Evolutionary conservation across 2,888 invertebrate species (phyloP).

Genomic region (Rapana venosa): DNA sequence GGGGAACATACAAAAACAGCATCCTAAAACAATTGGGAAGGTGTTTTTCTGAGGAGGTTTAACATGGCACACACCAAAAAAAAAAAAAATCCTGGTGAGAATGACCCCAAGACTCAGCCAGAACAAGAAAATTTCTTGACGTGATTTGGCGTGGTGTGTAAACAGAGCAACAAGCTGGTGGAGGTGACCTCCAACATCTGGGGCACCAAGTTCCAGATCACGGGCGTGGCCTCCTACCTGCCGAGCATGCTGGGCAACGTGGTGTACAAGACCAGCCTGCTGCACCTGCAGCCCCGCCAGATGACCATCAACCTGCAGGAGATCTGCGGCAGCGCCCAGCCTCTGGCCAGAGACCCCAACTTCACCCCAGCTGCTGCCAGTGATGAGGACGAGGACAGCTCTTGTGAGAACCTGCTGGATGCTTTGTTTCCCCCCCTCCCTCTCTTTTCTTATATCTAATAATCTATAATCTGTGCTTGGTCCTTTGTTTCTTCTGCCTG

Average conservation of each 20-base stretch:
- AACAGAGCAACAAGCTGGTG: constrained; percentile 82
- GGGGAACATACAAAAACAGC: too few relatives aligned
- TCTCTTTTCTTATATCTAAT: too few relatives aligned
- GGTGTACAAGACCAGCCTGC: constrained; percentile 96
- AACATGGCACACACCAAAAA: too few relatives aligned
- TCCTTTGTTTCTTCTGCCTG: too few relatives aligned
- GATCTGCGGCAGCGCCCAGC: constrained; percentile 78
- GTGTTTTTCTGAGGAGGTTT: too few relatives aligned
- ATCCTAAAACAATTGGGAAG: too few relatives aligned
- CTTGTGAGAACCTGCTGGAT: not conserved
- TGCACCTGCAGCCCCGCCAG: constrained; percentile 98
- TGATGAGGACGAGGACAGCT: constrained; percentile 87
- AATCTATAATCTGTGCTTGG: too few relatives aligned
- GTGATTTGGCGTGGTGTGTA: too few relatives aligned
- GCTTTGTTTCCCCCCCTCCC: too few relatives aligned
- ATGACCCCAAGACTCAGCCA: too few relatives aligned
- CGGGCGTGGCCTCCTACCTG: constrained; percentile 89
- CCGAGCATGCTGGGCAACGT: constrained; percentile 93
- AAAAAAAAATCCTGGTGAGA: too few relatives aligned
- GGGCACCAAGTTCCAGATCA: constrained; percentile 99
- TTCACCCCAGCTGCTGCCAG: constrained; percentile 93
- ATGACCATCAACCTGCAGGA: constrained; percentile 98
- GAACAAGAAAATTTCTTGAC: too few relatives aligned
- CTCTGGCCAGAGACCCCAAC: constrained; percentile 83
- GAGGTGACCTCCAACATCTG: constrained; percentile 98